These are phyloP conservation scores for Porphyrio hochstetteri DNA, from an alignment of 2,113 vertebrate genomes.

Conservation along the genomic window DNA sequence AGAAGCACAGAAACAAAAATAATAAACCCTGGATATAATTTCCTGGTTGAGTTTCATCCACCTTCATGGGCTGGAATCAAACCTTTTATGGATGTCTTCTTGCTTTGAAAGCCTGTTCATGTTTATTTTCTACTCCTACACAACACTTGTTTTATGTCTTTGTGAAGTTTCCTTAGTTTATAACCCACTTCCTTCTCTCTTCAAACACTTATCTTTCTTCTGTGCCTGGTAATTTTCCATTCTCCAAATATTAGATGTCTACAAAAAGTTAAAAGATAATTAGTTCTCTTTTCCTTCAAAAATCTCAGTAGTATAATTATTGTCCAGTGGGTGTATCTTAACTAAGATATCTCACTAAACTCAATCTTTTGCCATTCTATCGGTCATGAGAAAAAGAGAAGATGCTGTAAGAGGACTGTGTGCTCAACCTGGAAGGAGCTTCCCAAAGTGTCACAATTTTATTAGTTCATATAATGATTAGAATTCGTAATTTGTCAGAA, in stretches of 20 bases:
- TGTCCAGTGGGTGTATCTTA: not conserved
- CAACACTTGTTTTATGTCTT: not conserved
- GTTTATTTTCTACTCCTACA: constrained; percentile 15
- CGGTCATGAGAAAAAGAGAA: not conserved
- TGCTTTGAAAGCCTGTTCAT: not conserved
- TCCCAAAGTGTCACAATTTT: not conserved
- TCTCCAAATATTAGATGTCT: not conserved
- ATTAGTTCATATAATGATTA: not conserved
- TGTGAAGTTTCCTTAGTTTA: not conserved
- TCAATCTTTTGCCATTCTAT: not conserved
- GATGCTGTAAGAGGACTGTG: not conserved
- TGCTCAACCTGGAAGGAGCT: not conserved
- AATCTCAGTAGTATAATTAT: not conserved
- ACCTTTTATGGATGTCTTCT: not conserved
- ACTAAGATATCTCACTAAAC: not conserved
- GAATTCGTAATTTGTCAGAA: not conserved
- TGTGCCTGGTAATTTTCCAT: not conserved
- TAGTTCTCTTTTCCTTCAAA: not conserved
- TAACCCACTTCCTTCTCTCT: not conserved
- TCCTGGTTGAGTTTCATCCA: not conserved
- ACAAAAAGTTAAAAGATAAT: not conserved
- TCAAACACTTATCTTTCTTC: not conserved
- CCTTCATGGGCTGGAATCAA: not conserved
- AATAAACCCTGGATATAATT: not conserved
- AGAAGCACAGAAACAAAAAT: not conserved